Base-by-base conservation (phyloP, 2,113 vertebrate species). In the Phylloscopus trochilus region DNA sequence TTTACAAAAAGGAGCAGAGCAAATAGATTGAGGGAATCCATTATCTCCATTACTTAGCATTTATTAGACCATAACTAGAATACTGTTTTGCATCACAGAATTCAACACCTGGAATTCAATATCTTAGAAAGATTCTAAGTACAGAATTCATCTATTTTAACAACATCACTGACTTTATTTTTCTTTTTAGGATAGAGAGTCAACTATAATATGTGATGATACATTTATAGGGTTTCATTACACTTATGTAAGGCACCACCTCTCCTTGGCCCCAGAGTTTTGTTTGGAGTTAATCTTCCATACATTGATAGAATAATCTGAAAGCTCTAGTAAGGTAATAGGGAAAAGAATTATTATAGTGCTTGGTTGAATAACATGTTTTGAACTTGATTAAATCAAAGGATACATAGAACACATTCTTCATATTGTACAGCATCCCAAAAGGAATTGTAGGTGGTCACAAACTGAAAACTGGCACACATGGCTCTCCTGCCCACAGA, bases 201-300 rank as follows among this genome's bases (percentile, higher is more conserved):
- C 72, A 93, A 83, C 31, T 60, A 21, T n/a, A 58, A 43, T 35
- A 72, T 35, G 62, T 20, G 62, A 90, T 59, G 35, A 31, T 64
- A 76, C 1, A 0, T 93, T 73, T 58, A 90, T 6, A 94, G 28
- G n/a, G 55, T 83, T 94, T 83, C 78, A 86, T 83, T 86, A 74
- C 2, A 10, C 47, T 69, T 58, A 13, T 55, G 46, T 77, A 95
- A 88, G 37, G 37, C 43, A 92, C 8, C 1, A 18, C 74, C 41
- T 80, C 55, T 59, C 66, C 70, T 76, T 73, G 67, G 93, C 41
- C 46, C 63, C 28, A 80, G 59, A 90, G 82, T 92, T 91, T 92
- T 93, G 63, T 89, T 94, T 78, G 68, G 89, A 94, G 83, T 90
- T 95, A 96, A 95, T 93, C 80, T 96, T 93, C 92, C 83, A 92